Evolutionary conservation across 1,140 invertebrate genomes (phyloP).

Genomic region (Neodiprion fabricii): DNA sequence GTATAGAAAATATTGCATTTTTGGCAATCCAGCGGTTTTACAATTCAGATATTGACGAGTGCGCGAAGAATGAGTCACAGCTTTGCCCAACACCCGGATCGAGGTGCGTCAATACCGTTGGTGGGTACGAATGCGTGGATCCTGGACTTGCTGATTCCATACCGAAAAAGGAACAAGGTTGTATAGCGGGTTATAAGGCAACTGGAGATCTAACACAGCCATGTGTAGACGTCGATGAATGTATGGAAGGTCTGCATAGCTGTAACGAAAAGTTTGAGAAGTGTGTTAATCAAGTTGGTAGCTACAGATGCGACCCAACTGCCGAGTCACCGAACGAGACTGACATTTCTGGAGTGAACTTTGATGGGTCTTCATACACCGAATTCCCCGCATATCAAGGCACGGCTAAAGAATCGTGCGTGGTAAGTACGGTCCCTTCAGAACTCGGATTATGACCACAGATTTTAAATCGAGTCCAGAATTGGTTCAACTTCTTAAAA

Average conservation of each 20-base stretch:
- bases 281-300: slow-evolving; percentile 59
- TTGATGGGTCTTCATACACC: slow-evolving; percentile 35
- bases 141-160: slow-evolving; percentile 22
- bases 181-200: slow-evolving; percentile 33
- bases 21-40: background rate
- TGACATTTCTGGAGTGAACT: slow-evolving; percentile 27
- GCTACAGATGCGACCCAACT: slow-evolving; percentile 49
- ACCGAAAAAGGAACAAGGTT: slow-evolving; percentile 21
- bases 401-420: slow-evolving; percentile 35
- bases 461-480: too few species aligned
- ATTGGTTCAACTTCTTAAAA: too few species aligned
- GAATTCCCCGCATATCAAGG: background rate
- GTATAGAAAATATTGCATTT: background rate
- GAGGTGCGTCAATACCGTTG: slow-evolving; percentile 58
- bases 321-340: background rate
- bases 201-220: slow-evolving; percentile 9
- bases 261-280: slow-evolving; percentile 48
- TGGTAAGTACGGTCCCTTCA: too few species aligned
- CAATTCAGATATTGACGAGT: slow-evolving; percentile 69
- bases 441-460: too few species aligned
- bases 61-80: slow-evolving; percentile 44
- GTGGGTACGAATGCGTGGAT: slow-evolving; percentile 57
- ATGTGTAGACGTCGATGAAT: slow-evolving; percentile 67
- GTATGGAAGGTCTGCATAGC: slow-evolving; percentile 44
- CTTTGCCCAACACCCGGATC: slow-evolving; percentile 45